Evolutionary conservation across 2,113 vertebrate genomes (phyloP).

Genomic region (Mionectes macconnelli): DNA sequence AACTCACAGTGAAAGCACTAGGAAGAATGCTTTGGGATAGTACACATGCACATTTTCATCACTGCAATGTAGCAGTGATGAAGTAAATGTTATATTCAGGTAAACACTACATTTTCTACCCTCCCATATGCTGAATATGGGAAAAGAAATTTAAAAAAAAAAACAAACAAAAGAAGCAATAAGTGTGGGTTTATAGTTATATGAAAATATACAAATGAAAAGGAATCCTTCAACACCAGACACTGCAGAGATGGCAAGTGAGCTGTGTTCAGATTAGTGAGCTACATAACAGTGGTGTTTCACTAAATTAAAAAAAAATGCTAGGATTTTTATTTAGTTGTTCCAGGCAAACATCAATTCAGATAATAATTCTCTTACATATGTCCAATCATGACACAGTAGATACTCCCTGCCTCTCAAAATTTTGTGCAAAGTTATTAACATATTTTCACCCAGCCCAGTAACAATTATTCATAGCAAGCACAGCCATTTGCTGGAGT

Average conservation of each 20-base stretch:
- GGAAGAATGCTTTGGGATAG: neutral
- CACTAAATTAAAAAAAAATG: neutral
- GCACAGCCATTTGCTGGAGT: neutral
- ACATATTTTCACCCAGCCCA: neutral
- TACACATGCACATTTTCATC: neutral
- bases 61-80: neutral
- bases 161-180: neutral
- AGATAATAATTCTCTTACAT: neutral
- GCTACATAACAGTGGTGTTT: neutral
- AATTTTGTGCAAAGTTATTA: neutral
- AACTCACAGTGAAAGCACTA: rapidly evolving
- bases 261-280: neutral
- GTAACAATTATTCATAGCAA: neutral
- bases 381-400: neutral
- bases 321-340: neutral
- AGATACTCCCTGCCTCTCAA: neutral
- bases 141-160: rapidly evolving
- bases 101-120: neutral
- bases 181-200: neutral
- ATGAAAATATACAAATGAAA: neutral
- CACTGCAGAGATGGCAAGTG: neutral
- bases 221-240: neutral
- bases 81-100: neutral
- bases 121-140: neutral
- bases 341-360: neutral